Evolutionary conservation across 2,113 vertebrate species (phyloP).

Genomic region (Tenrec ecaudatus): DNA sequence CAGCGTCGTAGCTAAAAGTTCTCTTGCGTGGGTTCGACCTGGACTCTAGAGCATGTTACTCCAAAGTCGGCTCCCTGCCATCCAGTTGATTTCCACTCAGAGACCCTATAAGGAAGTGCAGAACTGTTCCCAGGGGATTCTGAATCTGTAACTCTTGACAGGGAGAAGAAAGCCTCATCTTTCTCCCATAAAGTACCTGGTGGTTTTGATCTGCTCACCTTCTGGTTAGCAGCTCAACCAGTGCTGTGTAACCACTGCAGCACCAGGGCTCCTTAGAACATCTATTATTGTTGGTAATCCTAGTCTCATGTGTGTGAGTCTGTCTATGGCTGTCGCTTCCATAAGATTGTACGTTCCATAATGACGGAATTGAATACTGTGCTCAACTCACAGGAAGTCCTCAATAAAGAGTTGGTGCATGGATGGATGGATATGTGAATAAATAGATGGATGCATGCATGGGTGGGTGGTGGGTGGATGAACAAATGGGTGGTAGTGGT

Average conservation of each 20-base stretch:
- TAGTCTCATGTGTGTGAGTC: background rate
- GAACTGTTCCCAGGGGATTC: too few relatives aligned
- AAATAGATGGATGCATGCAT: background rate
- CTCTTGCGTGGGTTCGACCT: background rate
- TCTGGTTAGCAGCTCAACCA: too few relatives aligned
- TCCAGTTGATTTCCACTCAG: too few relatives aligned
- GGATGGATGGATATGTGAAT: background rate
- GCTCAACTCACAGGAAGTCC: background rate
- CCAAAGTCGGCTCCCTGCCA: too few relatives aligned
- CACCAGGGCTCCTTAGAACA: background rate
- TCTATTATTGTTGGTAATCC: accelerated
- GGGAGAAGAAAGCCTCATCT: too few relatives aligned
- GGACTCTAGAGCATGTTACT: background rate
- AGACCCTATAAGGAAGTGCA: too few relatives aligned
- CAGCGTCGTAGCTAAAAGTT: background rate
- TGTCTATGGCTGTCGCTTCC: background rate
- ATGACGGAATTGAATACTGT: background rate
- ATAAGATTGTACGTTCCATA: background rate
- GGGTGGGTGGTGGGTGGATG: background rate
- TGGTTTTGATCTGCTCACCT: too few relatives aligned
- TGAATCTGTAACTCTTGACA: too few relatives aligned
- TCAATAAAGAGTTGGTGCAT: background rate
- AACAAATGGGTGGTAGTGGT: background rate
- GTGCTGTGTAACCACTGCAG: too few relatives aligned
- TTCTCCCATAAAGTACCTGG: too few relatives aligned